Conservation (phyloP, 2,797 vertebrate genomes). For the Numenius phaeopus region DNA sequence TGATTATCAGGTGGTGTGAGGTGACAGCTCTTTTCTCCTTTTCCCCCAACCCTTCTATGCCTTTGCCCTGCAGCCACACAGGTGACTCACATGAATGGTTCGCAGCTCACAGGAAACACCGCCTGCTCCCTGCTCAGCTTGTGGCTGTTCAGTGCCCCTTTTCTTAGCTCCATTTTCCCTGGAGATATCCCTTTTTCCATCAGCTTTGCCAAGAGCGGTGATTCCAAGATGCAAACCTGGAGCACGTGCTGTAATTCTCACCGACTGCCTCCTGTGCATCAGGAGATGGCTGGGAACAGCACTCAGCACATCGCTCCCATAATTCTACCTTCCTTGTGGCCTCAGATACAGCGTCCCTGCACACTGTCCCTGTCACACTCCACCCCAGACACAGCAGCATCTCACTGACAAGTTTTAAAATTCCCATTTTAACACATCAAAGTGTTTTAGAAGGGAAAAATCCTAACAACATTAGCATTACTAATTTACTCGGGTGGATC, state of each 20-base stretch:
- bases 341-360: not conserved
- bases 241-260: not conserved
- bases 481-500: not conserved
- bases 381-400: not conserved
- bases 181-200: not conserved
- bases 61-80: not conserved
- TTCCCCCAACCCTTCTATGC: not conserved
- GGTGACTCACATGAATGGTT: not conserved
- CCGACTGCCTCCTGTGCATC: not conserved
- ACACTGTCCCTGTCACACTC: not conserved
- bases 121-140: not conserved
- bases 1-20: not conserved
- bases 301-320: not conserved
- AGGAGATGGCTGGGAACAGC: not conserved
- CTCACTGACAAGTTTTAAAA: not conserved
- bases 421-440: not conserved
- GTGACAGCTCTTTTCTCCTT: not conserved
- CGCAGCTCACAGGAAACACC: constrained; percentile 15
- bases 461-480: not conserved
- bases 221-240: not conserved
- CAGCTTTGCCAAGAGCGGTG: not conserved
- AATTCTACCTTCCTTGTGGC: not conserved
- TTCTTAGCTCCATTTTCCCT: not conserved
- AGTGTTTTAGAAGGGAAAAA: not conserved
- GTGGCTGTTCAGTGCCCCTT: not conserved